Percentiles rank a stretch among this genome's conserved stretches.
Conservation (phyloP, 1,140 invertebrate species). For the Aporrectodea caliginosa region DNA sequence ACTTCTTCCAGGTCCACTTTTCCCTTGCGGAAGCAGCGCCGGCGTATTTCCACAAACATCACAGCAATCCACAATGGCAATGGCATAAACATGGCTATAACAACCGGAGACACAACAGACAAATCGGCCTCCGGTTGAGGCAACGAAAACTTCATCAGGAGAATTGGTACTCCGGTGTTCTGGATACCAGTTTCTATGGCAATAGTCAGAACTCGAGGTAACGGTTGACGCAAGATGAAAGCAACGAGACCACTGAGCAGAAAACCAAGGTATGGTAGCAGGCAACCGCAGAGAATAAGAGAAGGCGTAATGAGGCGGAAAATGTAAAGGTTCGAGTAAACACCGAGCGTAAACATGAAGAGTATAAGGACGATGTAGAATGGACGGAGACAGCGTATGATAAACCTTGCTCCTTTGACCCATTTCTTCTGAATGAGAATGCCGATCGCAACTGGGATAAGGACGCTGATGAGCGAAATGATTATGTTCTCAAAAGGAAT, state of each 20-base stretch:
- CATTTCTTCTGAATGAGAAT: slow-evolving; percentile 59
- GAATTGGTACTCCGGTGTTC: slow-evolving; percentile 56
- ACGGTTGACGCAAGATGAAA: slow-evolving; percentile 41
- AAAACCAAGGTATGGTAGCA: slow-evolving; percentile 84
- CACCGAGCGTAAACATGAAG: slow-evolving; percentile 86
- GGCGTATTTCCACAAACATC: slow-evolving; percentile 33
- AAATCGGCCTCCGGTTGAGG: slow-evolving; percentile 56
- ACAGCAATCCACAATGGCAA: slow-evolving; percentile 65
- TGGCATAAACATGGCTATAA: slow-evolving; percentile 88
- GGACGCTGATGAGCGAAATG: slow-evolving; percentile 69
- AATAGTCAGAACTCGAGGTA: slow-evolving; percentile 55
- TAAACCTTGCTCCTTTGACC: slow-evolving; percentile 56
- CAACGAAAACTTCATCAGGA: slow-evolving; percentile 56
- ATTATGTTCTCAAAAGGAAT: slow-evolving; percentile 80
- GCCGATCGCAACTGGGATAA: slow-evolving; percentile 79
- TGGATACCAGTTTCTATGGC: slow-evolving; percentile 60
- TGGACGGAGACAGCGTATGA: slow-evolving; percentile 53
- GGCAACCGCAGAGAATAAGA: slow-evolving; percentile 72
- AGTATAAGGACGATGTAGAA: slow-evolving; percentile 78
- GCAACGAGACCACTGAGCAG: slow-evolving; percentile 62
- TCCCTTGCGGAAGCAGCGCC: slow-evolving; percentile 11
- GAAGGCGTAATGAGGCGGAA: slow-evolving; percentile 70
- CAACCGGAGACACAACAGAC: slow-evolving; percentile 52
- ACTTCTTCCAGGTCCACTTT: not conserved
- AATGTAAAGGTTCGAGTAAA: slow-evolving; percentile 83